A percentile compares a stretch with the other conserved stretches of the same genome.
phyloP scores from a whole-genome alignment of 2,888 invertebrate species.

The Mythimna albipuncta region DNA sequence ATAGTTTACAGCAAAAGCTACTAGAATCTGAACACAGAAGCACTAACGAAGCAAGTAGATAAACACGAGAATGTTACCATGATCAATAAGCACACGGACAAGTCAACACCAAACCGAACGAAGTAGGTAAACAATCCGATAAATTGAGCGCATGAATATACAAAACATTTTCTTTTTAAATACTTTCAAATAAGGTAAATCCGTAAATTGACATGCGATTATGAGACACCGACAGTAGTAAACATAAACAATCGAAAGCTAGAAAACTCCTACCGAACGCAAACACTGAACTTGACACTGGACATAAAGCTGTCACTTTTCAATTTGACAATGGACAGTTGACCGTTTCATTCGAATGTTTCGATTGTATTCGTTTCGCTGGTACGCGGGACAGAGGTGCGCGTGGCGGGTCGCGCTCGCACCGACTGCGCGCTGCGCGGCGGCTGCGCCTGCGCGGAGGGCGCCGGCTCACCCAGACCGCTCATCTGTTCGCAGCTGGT shows the following conservation, averaged over 20 bases:
- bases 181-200: slow-evolving; percentile 63
- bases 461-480: slow-evolving; percentile 67
- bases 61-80: slow-evolving; percentile 14
- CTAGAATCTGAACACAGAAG: slow-evolving; percentile 26
- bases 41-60: slow-evolving; percentile 20
- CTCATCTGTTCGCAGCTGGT: slow-evolving; percentile 84
- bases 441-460: slow-evolving; percentile 73
- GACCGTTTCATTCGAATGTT: slow-evolving; percentile 79
- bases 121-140: slow-evolving; percentile 42
- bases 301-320: slow-evolving; percentile 74
- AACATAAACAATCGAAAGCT: slow-evolving; percentile 67
- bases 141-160: slow-evolving; percentile 36
- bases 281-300: slow-evolving; percentile 79
- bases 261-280: slow-evolving; percentile 63
- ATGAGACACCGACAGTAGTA: slow-evolving; percentile 76
- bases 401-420: slow-evolving; percentile 84
- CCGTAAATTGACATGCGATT: slow-evolving; percentile 64
- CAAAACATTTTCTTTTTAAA: slow-evolving; percentile 55
- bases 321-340: slow-evolving; percentile 70
- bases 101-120: slow-evolving; percentile 14
- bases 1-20: slow-evolving; percentile 13
- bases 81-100: slow-evolving; percentile 8
- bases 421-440: slow-evolving; percentile 76
- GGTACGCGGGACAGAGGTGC: slow-evolving; percentile 75
- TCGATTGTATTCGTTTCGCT: slow-evolving; percentile 76